Percentiles rank a stretch among this genome's conserved stretches.
These are phyloP conservation scores for Xestia ashworthii DNA, from an alignment of 2,888 invertebrate species.

Conservation along the genomic window DNA sequence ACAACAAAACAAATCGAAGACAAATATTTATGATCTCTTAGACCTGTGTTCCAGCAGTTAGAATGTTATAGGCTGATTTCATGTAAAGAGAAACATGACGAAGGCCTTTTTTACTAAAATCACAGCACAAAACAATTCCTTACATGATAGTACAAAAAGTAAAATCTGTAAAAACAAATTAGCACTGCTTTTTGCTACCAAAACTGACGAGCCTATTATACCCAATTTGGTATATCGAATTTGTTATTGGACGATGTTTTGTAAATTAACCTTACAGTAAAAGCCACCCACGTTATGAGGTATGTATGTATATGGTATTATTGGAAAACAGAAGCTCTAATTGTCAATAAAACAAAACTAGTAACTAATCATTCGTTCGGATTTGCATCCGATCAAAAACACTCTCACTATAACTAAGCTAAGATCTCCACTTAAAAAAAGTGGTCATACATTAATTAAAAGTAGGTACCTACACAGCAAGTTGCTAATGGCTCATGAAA, in stretches of 20 bases:
- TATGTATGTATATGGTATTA: background rate
- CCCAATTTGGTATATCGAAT: background rate
- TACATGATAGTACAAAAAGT: background rate
- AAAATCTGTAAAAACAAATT: background rate
- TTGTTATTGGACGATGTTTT: background rate
- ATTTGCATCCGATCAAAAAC: background rate
- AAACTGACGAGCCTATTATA: background rate
- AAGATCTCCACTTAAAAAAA: background rate
- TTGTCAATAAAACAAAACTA: background rate
- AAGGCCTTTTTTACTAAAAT: background rate
- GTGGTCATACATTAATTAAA: background rate
- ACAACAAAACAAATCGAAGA: background rate
- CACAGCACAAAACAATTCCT: background rate
- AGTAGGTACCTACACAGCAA: background rate
- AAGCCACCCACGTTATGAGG: background rate
- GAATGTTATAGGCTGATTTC: background rate
- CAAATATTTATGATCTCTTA: background rate
- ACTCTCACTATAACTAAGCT: background rate
- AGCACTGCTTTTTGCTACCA: background rate
- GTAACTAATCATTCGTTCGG: background rate
- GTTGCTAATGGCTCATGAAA: constrained; percentile 17
- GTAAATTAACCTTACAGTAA: background rate
- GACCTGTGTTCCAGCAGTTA: too few relatives aligned
- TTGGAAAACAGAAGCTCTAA: constrained; percentile 11
- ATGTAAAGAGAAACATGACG: background rate